Evolutionary conservation across 2,888 invertebrate genomes (phyloP).

Genomic region (Pheosia tremula): DNA sequence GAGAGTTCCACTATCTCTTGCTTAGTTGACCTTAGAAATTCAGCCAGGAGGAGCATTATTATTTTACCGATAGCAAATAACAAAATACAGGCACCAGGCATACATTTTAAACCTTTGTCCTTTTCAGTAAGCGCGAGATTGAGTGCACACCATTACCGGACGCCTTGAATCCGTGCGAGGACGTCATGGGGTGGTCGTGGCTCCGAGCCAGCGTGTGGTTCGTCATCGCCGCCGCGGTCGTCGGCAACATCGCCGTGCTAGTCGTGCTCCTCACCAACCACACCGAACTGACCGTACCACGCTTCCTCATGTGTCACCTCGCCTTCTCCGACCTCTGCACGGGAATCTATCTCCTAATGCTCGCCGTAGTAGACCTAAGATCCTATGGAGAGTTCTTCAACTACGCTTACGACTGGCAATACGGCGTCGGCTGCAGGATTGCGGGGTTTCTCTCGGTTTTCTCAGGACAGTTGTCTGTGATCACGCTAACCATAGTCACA

Average conservation of each 20-base stretch:
- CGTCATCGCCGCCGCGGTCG: conserved; percentile 91
- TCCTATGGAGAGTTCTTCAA: conserved; percentile 95
- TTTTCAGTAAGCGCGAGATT: conserved; percentile 70
- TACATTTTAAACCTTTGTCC: neutral
- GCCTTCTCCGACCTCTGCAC: conserved; percentile 95
- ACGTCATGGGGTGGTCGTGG: conserved; percentile 93
- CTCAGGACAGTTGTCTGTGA: conserved; percentile 94
- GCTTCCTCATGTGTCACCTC: conserved; percentile 87
- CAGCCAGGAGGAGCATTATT: too few relatives aligned
- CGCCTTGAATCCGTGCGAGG: conserved; percentile 94
- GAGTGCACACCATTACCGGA: conserved; percentile 90
- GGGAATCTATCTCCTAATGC: conserved; percentile 92
- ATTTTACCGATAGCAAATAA: neutral
- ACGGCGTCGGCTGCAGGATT: conserved; percentile 91
- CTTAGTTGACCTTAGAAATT: too few relatives aligned
- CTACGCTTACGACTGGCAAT: conserved; percentile 95
- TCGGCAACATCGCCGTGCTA: conserved; percentile 93
- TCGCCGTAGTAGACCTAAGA: conserved; percentile 93
- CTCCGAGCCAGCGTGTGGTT: conserved; percentile 93
- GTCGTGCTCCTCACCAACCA: conserved; percentile 88
- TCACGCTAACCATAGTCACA: conserved; percentile 93
- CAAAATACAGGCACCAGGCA: neutral
- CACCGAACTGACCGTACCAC: conserved; percentile 71
- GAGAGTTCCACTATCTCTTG: too few relatives aligned
- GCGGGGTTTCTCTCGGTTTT: conserved; percentile 96